phyloP scores from a whole-genome alignment of 2,888 invertebrate species.

The Tenthredo amoena region DNA sequence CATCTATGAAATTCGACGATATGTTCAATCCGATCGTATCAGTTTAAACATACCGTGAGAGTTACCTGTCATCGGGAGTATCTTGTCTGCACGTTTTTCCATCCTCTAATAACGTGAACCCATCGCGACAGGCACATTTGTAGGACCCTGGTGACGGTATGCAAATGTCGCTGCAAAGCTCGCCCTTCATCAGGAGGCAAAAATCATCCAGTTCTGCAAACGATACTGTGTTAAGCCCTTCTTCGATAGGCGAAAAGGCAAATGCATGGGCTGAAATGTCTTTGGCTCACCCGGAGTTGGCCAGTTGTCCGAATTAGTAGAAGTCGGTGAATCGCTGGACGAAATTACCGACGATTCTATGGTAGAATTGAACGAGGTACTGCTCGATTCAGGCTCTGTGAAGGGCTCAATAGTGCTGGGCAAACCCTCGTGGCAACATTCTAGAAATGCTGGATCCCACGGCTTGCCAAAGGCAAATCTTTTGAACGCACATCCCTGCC shows the following conservation, averaged over 20 bases:
- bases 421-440: slow-evolving; percentile 81
- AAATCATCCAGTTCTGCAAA: slow-evolving; percentile 74
- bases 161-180: slow-evolving; percentile 89
- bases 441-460: slow-evolving; percentile 82
- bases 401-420: slow-evolving; percentile 62
- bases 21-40: not conserved
- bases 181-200: slow-evolving; percentile 79
- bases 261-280: not conserved
- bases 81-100: slow-evolving; percentile 84
- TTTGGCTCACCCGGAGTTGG: slow-evolving; percentile 14
- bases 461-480: slow-evolving; percentile 80
- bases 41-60: not conserved
- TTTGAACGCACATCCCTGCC: slow-evolving; percentile 80
- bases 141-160: slow-evolving; percentile 87
- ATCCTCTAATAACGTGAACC: slow-evolving; percentile 85
- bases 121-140: slow-evolving; percentile 85
- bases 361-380: not conserved
- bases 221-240: not conserved
- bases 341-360: not conserved
- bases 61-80: slow-evolving; percentile 69
- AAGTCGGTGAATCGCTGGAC: not conserved
- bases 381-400: slow-evolving; percentile 58
- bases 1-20: slow-evolving; percentile 77
- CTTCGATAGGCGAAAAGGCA: too few relatives aligned
- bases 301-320: not conserved